Evolutionary conservation across 2,888 invertebrate species (phyloP), one percentile per base, ranked within the genome.

Genomic region (Trisateles emortualis): DNA sequence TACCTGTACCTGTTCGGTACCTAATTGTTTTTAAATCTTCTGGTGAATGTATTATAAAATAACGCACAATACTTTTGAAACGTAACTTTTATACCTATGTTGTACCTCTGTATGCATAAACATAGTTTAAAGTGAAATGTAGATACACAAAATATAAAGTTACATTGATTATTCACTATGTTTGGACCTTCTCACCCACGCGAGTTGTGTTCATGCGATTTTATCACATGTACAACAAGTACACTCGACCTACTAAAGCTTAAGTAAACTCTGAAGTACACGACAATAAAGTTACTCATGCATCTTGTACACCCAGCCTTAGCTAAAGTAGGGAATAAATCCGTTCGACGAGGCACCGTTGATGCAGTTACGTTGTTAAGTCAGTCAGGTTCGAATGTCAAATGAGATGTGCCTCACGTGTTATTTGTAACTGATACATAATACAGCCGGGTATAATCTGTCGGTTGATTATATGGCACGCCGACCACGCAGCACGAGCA

Each of bases 361-460:
- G 56, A 52, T 45, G 47, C 65, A 65, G 52, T 67, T 63, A 61
- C 41, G 41, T 51, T 52, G 48, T 53, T 49, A 58, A 49, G 36
- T 48, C 39, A 57, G 45, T 48, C 52, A 46, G 58, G 45, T 54
- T 67, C 58, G 52, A 59, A 71, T 72, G 63, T 57, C 60, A 64
- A 70, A 64, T 58, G 61, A 59, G 62, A 63, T 64, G 54, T 59
- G 54, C 40, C 64, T 62, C 64, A 62, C 55, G 63, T 68, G 60
- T 68, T 71, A 65, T 71, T 70, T 73, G 76, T 72, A 71, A 72
- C 59, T 59, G 70, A 76, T 69, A 67, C 65, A 56, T 58, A 52
- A 55, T 63, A 64, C 53, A 48, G 45, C 24, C 44, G 41, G 42
- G 58, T 60, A 68, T 70, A 69, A 69, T 64, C 59, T 68, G 57